phyloP scores from a whole-genome alignment of 2,797 vertebrate species.

The Helostoma temminkii region DNA sequence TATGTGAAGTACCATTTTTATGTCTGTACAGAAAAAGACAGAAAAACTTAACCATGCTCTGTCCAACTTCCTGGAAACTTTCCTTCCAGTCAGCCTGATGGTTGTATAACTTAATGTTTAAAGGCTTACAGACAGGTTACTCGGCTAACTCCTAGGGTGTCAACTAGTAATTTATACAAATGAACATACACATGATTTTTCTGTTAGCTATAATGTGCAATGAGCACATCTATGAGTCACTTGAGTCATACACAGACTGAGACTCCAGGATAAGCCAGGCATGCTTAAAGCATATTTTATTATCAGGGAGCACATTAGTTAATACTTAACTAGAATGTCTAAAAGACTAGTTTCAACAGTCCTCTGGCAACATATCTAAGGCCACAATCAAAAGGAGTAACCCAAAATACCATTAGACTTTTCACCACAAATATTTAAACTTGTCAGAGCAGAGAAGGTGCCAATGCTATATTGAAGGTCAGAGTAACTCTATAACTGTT shows the following conservation, averaged over 20 bases:
- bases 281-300: neutral
- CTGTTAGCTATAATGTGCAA: too few species aligned
- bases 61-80: neutral
- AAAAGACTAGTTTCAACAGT: slow-evolving; percentile 1
- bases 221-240: neutral
- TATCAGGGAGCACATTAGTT: neutral
- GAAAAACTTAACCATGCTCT: neutral
- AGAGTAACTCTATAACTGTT: neutral
- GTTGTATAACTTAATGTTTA: too few species aligned
- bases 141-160: neutral
- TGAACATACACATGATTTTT: neutral
- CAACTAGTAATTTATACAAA: neutral
- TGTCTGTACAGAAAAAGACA: too few species aligned
- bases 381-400: neutral
- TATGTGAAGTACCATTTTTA: too few species aligned
- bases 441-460: neutral
- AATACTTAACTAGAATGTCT: neutral
- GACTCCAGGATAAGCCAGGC: neutral
- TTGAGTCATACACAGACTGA: neutral
- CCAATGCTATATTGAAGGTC: too few species aligned
- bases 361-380: neutral
- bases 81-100: too few species aligned
- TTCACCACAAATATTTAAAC: slow-evolving; percentile 8
- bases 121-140: neutral
- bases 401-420: neutral